These are phyloP conservation scores for Pygocentrus nattereri DNA, from an alignment of 2,797 vertebrate genomes.

Conservation along the genomic window DNA sequence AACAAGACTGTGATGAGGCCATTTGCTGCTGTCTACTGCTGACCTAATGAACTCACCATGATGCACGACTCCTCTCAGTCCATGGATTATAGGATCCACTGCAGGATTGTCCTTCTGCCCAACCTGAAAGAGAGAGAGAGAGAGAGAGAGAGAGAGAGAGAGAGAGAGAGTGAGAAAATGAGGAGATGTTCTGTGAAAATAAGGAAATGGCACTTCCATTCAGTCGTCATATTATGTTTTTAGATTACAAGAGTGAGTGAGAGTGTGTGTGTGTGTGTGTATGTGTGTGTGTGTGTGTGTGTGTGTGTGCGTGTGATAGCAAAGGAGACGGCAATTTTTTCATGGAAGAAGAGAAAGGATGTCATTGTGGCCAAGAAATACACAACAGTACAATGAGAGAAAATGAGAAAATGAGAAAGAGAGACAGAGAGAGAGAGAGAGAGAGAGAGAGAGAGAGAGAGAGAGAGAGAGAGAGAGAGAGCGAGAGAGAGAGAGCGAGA, in stretches of 20 bases:
- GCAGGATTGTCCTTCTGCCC: slow-evolving; percentile 93
- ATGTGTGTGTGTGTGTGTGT: neutral
- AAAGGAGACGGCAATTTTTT: neutral
- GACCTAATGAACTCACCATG: slow-evolving; percentile 87
- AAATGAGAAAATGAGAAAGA: no score
- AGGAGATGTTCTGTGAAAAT: neutral
- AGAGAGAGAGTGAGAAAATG: neutral
- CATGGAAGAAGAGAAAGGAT: neutral
- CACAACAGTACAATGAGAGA: neutral
- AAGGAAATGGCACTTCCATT: slow-evolving; percentile 1
- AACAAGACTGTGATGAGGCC: neutral
- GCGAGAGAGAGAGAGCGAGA: neutral
- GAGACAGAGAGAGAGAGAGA: neutral
- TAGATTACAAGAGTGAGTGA: neutral
- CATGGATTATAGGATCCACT: slow-evolving; percentile 94
- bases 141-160: no score
- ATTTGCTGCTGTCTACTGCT: neutral
- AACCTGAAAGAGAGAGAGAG: slow-evolving; percentile 77
- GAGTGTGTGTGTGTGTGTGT: neutral
- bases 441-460: neutral
- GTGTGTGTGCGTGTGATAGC: neutral
- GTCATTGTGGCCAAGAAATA: neutral
- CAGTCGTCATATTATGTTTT: neutral
- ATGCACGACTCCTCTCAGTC: slow-evolving; percentile 95
- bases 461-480: no score